Evolutionary conservation across 1,140 invertebrate genomes (phyloP).

Genomic region (Cardiocondyla obscurior): DNA sequence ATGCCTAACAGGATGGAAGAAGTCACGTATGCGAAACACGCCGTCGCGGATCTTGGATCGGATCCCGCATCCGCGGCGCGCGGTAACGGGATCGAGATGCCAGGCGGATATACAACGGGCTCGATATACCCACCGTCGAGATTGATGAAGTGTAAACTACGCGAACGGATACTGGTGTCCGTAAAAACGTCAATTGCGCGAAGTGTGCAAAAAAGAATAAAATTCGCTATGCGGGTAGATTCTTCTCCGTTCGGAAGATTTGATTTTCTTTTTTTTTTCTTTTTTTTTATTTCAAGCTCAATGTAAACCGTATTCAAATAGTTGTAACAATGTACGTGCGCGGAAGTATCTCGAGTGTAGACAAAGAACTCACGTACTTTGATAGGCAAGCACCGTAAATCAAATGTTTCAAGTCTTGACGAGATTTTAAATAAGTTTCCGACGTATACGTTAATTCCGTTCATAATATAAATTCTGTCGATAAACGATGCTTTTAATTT

Average conservation of each 20-base stretch:
- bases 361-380: not conserved
- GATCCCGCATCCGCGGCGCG: conserved; percentile 17
- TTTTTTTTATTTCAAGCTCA: too few relatives aligned
- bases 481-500: not conserved
- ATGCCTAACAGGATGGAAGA: conserved; percentile 52
- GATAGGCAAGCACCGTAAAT: not conserved
- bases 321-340: not conserved
- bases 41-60: conserved; percentile 40
- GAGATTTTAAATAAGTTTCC: not conserved
- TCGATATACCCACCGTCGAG: conserved; percentile 1
- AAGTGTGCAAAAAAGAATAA: not conserved
- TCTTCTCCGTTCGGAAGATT: not conserved
- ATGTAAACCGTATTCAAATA: not conserved
- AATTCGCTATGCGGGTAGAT: not conserved
- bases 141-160: conserved; percentile 50
- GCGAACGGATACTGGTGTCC: not conserved
- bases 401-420: not conserved
- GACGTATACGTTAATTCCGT: not conserved
- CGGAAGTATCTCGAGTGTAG: not conserved
- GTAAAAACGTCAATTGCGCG: conserved; percentile 34
- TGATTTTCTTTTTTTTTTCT: too few relatives aligned
- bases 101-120: conserved; percentile 19
- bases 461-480: not conserved
- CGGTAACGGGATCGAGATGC: conserved; percentile 12
- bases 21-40: conserved; percentile 61